These are phyloP conservation scores for Nomada fabriciana DNA, from an alignment of 2,888 invertebrate species.

Conservation along the genomic window DNA sequence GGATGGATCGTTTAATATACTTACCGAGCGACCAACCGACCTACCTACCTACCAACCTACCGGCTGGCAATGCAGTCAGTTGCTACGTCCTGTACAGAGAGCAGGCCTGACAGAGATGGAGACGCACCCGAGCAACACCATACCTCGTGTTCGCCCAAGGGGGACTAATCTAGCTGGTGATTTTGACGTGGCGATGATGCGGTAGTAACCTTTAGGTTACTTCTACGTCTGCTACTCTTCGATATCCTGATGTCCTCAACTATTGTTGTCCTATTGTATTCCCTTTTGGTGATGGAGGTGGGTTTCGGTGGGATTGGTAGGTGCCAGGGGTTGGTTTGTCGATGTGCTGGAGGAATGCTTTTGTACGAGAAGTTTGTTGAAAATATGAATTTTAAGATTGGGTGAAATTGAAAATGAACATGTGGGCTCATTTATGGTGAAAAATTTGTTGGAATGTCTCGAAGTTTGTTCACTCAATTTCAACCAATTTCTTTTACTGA, in stretches of 20 bases:
- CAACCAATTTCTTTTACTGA: too few species aligned
- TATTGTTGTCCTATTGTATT: slow-evolving; percentile 24
- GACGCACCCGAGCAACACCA: slow-evolving; percentile 71
- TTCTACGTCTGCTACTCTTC: slow-evolving; percentile 55
- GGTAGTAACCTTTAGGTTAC: slow-evolving; percentile 77
- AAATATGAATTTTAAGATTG: too few species aligned
- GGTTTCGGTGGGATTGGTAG: not conserved
- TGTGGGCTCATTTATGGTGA: too few species aligned
- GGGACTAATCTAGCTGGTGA: slow-evolving; percentile 75
- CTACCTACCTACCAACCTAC: slow-evolving; percentile 74
- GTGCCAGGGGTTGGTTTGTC: too few species aligned
- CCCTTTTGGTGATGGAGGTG: slow-evolving; percentile 6
- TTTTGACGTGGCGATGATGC: slow-evolving; percentile 76
- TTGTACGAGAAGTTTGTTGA: too few species aligned
- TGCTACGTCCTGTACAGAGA: slow-evolving; percentile 65
- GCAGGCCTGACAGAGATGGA: slow-evolving; percentile 62
- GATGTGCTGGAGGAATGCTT: too few species aligned
- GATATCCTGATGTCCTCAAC: slow-evolving; percentile 57
- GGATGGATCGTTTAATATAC: slow-evolving; percentile 80
- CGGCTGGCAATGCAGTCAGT: slow-evolving; percentile 67
- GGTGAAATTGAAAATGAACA: too few species aligned
- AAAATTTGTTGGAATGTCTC: too few species aligned
- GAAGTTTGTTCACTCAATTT: too few species aligned
- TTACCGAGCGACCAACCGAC: slow-evolving; percentile 75
- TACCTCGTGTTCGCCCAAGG: slow-evolving; percentile 79